Conservation (phyloP, 2,113 vertebrate genomes). For the Seriola dumerili region DNA sequence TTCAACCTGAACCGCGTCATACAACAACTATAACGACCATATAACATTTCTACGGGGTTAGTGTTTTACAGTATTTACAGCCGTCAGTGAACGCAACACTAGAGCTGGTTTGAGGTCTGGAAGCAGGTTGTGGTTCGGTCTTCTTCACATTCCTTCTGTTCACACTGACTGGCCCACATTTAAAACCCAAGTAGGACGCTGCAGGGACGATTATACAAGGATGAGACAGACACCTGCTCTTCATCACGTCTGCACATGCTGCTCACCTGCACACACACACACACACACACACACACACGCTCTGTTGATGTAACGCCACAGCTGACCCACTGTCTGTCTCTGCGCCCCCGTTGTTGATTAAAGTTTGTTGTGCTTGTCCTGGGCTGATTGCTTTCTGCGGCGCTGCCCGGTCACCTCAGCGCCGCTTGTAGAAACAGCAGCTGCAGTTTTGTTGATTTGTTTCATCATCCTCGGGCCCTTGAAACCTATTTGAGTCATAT, state of each 20-base stretch:
- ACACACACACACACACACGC: not conserved
- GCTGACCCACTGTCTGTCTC: slow-evolving; percentile 13
- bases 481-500: slow-evolving; percentile 19
- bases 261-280: too few relatives aligned
- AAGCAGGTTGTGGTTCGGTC: not conserved
- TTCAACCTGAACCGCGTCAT: too few relatives aligned
- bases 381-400: slow-evolving; percentile 48
- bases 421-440: slow-evolving; percentile 11
- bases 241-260: too few relatives aligned
- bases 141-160: not conserved
- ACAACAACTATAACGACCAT: too few relatives aligned
- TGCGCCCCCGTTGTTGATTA: slow-evolving; percentile 45
- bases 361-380: slow-evolving; percentile 33
- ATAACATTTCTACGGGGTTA: too few relatives aligned
- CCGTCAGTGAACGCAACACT: too few relatives aligned
- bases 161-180: not conserved
- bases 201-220: slow-evolving; percentile 18
- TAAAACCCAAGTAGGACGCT: not conserved
- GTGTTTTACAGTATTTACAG: too few relatives aligned
- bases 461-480: slow-evolving; percentile 42
- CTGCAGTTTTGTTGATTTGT: slow-evolving; percentile 48
- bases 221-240: not conserved
- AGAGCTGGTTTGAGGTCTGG: not conserved
- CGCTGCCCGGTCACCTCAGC: not conserved
- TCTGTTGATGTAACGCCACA: not conserved